These are phyloP conservation scores for Anguilla rostrata DNA, from an alignment of 2,113 vertebrate species.

Conservation along the genomic window DNA sequence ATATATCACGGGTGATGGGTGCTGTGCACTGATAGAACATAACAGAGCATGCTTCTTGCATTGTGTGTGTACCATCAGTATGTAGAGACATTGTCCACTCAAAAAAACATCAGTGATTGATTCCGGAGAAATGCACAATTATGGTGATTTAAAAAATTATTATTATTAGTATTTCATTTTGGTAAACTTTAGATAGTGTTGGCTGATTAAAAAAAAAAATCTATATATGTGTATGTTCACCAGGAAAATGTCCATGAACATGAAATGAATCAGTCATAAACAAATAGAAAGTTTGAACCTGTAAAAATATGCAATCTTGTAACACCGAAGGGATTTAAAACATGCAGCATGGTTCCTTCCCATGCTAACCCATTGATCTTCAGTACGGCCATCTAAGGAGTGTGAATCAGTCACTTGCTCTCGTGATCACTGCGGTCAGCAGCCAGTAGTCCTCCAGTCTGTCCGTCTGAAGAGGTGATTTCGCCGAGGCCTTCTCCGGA, in stretches of 20 bases:
- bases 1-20: slow-evolving; percentile 70
- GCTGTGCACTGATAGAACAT: slow-evolving; percentile 39
- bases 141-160: background rate
- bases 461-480: slow-evolving; percentile 56
- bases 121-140: background rate
- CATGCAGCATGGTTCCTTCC: background rate
- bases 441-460: slow-evolving; percentile 1
- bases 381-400: background rate
- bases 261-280: background rate
- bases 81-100: background rate
- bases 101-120: background rate
- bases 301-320: background rate
- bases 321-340: background rate
- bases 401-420: background rate
- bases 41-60: background rate
- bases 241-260: background rate
- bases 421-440: background rate
- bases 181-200: background rate
- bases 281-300: background rate
- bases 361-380: background rate
- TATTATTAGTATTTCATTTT: background rate
- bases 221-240: background rate
- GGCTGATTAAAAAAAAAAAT: background rate
- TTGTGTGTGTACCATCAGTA: background rate
- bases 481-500: slow-evolving; percentile 55